phyloP scores from a whole-genome alignment of 2,113 vertebrate species.

The Heloderma charlesbogerti region DNA sequence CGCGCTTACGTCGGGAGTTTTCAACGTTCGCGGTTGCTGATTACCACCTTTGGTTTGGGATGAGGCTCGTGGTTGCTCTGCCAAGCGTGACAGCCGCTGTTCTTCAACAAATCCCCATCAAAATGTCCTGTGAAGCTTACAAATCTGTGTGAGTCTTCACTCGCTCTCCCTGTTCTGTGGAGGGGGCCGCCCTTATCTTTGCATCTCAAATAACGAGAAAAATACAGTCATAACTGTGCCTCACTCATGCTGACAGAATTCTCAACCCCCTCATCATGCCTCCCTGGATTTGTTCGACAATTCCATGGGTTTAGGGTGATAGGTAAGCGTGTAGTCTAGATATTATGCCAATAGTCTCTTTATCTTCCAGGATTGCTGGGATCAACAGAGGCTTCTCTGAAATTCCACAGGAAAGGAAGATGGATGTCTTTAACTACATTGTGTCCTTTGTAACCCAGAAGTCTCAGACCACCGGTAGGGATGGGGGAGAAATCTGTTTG shows the following conservation, averaged over 20 bases:
- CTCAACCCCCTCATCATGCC: neutral
- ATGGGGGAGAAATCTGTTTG: too few species aligned
- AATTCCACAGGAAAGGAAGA: conserved; percentile 11
- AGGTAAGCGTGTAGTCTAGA: neutral
- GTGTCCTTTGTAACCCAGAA: conserved; percentile 39
- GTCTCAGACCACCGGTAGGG: conserved; percentile 42
- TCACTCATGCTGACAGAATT: neutral
- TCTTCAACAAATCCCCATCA: conserved; percentile 42
- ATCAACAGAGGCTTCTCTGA: conserved; percentile 26
- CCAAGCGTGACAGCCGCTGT: conserved; percentile 15
- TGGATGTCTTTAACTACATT: conserved; percentile 26
- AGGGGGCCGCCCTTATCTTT: neutral
- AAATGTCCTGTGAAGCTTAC: conserved; percentile 38
- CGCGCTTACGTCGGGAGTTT: neutral
- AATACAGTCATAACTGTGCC: neutral
- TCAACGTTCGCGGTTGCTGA: neutral
- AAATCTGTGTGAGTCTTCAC: conserved; percentile 51
- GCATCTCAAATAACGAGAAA: too few species aligned
- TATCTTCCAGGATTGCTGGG: conserved; percentile 38
- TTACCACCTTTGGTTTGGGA: conserved; percentile 42
- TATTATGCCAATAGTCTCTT: neutral
- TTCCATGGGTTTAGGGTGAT: neutral
- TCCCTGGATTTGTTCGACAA: neutral
- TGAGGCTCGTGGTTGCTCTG: conserved; percentile 26
- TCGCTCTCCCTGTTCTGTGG: neutral